Evolutionary conservation across 2,888 invertebrate genomes (phyloP).

Genomic region (Galerucella nymphaeae): DNA sequence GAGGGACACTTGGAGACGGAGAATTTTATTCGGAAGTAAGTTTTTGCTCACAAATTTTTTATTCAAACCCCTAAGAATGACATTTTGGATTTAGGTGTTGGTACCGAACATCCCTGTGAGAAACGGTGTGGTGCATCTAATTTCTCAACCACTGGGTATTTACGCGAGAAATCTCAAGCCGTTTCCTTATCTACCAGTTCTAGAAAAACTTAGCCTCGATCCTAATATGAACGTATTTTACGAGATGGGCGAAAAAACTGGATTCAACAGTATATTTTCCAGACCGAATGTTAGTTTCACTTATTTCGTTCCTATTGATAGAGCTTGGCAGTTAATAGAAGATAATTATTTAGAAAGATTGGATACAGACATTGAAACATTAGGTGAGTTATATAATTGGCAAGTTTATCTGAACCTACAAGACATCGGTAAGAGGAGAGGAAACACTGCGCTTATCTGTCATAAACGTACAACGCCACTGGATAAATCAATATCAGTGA

Average conservation of each 20-base stretch:
- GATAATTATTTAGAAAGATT: slow-evolving; percentile 41
- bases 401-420: not conserved
- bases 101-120: slow-evolving; percentile 88
- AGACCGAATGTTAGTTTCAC: slow-evolving; percentile 77
- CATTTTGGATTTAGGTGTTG: slow-evolving; percentile 68
- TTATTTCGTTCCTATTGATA: slow-evolving; percentile 88
- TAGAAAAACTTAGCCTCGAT: slow-evolving; percentile 83
- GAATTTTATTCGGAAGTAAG: slow-evolving; percentile 78
- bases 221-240: slow-evolving; percentile 85
- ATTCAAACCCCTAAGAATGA: not conserved
- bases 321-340: slow-evolving; percentile 77
- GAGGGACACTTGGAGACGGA: slow-evolving; percentile 76
- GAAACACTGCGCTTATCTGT: too few species aligned
- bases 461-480: too few species aligned
- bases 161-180: slow-evolving; percentile 85
- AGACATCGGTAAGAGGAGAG: too few species aligned
- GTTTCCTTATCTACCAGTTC: slow-evolving; percentile 86
- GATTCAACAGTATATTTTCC: slow-evolving; percentile 80
- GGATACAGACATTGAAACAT: slow-evolving; percentile 76
- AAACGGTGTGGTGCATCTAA: slow-evolving; percentile 92
- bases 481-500: too few species aligned
- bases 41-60: not conserved
- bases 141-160: slow-evolving; percentile 87
- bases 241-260: slow-evolving; percentile 76
- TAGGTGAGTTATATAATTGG: slow-evolving; percentile 85